Conservation (phyloP, 1,140 invertebrate genomes). For the Ooceraea biroi region DNA sequence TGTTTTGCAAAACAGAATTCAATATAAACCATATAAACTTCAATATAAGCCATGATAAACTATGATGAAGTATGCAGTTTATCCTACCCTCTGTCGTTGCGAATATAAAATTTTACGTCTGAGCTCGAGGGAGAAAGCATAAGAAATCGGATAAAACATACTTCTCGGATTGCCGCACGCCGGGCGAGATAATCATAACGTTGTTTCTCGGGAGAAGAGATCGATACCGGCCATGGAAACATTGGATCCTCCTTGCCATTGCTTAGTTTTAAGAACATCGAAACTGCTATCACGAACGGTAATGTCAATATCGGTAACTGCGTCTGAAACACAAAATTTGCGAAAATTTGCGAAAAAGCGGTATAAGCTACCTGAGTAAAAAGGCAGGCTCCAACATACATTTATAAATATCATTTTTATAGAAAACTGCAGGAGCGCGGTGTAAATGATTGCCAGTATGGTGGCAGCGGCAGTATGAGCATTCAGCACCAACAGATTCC, state of each 20-base stretch:
- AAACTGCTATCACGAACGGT: conserved; percentile 82
- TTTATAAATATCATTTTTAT: conserved; percentile 71
- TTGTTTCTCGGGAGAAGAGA: conserved; percentile 83
- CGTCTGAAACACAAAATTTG: conserved; percentile 73
- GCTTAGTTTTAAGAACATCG: conserved; percentile 82
- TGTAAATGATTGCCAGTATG: conserved; percentile 80
- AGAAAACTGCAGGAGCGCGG: conserved; percentile 81
- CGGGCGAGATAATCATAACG: conserved; percentile 69
- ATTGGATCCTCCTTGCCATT: conserved; percentile 67
- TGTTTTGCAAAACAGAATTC: conserved; percentile 1
- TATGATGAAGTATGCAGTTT: conserved; percentile 25
- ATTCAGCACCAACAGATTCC: conserved; percentile 82
- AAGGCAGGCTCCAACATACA: conserved; percentile 63
- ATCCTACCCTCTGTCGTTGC: conserved; percentile 21
- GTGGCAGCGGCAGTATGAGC: conserved; percentile 80
- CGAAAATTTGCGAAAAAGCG: background rate
- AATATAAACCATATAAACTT: conserved; percentile 9
- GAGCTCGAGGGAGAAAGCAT: background rate
- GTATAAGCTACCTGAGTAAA: background rate
- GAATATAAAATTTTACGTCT: conserved; percentile 44
- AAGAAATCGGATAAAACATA: conserved; percentile 47
- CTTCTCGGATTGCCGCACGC: conserved; percentile 19
- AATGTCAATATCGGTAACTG: conserved; percentile 81
- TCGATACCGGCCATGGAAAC: conserved; percentile 71
- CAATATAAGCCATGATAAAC: background rate